phyloP scores from a whole-genome alignment of 2,113 vertebrate genomes.

The Eretmochelys imbricata region DNA sequence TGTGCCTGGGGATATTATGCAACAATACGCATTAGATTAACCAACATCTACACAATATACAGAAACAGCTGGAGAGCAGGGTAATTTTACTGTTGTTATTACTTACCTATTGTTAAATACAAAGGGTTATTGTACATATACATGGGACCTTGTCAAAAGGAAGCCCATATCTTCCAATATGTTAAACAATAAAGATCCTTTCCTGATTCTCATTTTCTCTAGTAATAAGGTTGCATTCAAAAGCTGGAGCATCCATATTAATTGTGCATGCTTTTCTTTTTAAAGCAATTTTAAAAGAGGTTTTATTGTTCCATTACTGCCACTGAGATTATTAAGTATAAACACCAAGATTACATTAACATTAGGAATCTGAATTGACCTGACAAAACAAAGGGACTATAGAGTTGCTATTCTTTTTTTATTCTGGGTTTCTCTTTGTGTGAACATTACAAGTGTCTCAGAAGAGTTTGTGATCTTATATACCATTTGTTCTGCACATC shows the following conservation, averaged over 20 bases:
- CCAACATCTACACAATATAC: conserved; percentile 71
- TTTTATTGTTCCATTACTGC: not conserved
- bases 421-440: not conserved
- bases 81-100: conserved; percentile 68
- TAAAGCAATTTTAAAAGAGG: not conserved
- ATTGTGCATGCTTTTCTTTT: not conserved
- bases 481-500: not conserved
- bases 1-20: conserved; percentile 82
- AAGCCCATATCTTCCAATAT: conserved; percentile 5
- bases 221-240: not conserved
- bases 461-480: not conserved
- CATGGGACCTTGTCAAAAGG: conserved; percentile 10
- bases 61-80: conserved; percentile 63
- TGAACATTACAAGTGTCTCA: not conserved
- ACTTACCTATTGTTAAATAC: conserved; percentile 65
- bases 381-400: not conserved
- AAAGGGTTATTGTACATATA: conserved; percentile 45
- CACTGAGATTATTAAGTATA: not conserved
- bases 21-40: conserved; percentile 83
- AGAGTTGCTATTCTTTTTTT: conserved; percentile 1
- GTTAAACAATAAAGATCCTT: not conserved
- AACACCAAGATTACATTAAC: not conserved
- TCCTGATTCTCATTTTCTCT: conserved; percentile 2
- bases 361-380: not conserved
- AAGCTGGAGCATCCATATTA: not conserved